Percentiles rank a stretch among this genome's conserved stretches.
phyloP scores from a whole-genome alignment of 2,113 vertebrate species.

The Halichoeres trimaculatus region DNA sequence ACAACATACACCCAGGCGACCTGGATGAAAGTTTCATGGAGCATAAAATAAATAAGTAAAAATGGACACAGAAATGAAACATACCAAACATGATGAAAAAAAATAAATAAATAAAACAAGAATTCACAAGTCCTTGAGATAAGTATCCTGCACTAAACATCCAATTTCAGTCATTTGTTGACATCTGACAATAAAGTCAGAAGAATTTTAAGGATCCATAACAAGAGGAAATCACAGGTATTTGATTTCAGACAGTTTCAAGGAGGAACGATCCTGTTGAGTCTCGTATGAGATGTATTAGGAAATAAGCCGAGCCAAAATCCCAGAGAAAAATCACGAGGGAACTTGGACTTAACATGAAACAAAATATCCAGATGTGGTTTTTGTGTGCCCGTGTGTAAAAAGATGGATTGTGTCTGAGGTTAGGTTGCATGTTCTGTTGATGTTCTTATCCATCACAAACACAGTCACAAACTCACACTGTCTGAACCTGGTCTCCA shows the following conservation, averaged over 20 bases:
- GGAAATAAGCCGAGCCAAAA: constrained; percentile 29
- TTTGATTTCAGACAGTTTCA: neutral
- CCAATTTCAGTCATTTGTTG: no score
- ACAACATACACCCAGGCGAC: constrained; percentile 44
- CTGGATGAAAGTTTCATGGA: constrained; percentile 43
- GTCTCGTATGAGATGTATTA: constrained; percentile 11
- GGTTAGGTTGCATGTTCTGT: constrained; percentile 22
- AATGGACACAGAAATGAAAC: neutral
- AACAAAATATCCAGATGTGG: constrained; percentile 63
- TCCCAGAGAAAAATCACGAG: constrained; percentile 20
- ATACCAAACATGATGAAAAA: neutral
- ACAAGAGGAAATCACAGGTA: neutral
- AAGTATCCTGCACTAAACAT: neutral
- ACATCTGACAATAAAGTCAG: no score
- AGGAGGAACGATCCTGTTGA: neutral
- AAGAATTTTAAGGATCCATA: neutral
- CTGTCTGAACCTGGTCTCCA: constrained; percentile 39
- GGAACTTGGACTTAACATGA: constrained; percentile 12
- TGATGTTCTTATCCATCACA: constrained; percentile 40
- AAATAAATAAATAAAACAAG: neutral
- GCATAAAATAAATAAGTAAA: constrained; percentile 21
- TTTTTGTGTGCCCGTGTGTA: constrained; percentile 34
- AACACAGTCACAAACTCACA: constrained; percentile 15
- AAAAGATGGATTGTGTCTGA: constrained; percentile 18
- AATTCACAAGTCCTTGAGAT: neutral